Percentiles rank a stretch among this genome's conserved stretches.
Evolutionary conservation across 2,888 invertebrate species (phyloP).

Genomic region (Hypselothyrea guttata): DNA sequence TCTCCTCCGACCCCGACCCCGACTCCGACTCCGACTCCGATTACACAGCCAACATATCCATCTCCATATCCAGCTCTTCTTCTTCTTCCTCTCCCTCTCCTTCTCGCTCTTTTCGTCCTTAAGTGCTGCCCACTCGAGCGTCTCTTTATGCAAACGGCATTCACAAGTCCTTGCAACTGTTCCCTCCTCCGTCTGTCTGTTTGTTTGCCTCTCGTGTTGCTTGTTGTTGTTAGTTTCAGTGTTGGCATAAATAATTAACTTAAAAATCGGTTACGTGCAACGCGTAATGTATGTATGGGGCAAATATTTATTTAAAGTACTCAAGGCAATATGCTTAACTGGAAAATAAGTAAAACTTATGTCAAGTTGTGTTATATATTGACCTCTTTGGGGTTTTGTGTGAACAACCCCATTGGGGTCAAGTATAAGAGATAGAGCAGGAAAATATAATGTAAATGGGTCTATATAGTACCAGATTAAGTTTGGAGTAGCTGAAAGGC

Average conservation of each 20-base stretch:
- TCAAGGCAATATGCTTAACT: too few relatives aligned
- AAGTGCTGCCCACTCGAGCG: conserved; percentile 76
- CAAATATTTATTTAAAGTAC: too few relatives aligned
- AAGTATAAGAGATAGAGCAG: too few relatives aligned
- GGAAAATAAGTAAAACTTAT: too few relatives aligned
- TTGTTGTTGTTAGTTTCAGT: conserved; percentile 43
- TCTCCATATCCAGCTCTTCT: conserved; percentile 3
- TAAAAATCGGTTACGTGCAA: conserved; percentile 46
- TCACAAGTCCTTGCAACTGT: conserved; percentile 23
- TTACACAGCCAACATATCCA: background rate
- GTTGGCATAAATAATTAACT: conserved; percentile 60
- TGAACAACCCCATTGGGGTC: too few relatives aligned
- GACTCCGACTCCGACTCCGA: too few relatives aligned
- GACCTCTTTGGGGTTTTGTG: too few relatives aligned
- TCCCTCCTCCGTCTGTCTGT: conserved; percentile 11
- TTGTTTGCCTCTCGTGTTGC: conserved; percentile 47
- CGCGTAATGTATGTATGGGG: background rate
- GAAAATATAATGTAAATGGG: too few relatives aligned
- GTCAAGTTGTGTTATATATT: too few relatives aligned
- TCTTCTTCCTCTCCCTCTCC: background rate
- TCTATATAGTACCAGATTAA: too few relatives aligned
- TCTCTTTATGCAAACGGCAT: conserved; percentile 56
- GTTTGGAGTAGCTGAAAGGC: too few relatives aligned
- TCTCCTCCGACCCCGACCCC: conserved; percentile 15
- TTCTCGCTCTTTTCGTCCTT: conserved; percentile 34